Evolutionary conservation across 2,113 vertebrate species (phyloP).

Genomic region (Parotia lawesii): DNA sequence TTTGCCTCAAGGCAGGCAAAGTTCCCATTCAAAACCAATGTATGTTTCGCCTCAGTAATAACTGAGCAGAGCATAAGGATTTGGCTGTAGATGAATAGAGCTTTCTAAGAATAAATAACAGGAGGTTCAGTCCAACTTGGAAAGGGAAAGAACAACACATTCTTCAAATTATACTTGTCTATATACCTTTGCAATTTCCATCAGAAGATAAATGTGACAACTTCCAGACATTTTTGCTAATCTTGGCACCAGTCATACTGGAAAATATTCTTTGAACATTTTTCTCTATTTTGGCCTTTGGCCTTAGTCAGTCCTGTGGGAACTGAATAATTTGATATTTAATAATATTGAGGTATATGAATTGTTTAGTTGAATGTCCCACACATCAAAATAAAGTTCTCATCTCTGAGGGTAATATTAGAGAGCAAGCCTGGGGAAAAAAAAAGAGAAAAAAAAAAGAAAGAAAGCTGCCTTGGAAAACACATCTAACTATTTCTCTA

Average conservation of each 20-base stretch:
- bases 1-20: neutral
- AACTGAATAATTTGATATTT: constrained; percentile 34
- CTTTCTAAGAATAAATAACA: constrained; percentile 56
- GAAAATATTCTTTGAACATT: constrained; percentile 51
- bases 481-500: neutral
- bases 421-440: neutral
- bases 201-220: constrained; percentile 50
- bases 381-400: constrained; percentile 9
- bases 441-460: neutral
- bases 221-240: constrained; percentile 53
- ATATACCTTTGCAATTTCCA: constrained; percentile 48
- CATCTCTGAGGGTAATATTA: neutral
- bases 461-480: neutral
- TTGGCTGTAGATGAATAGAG: constrained; percentile 38
- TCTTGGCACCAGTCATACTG: constrained; percentile 27
- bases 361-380: constrained; percentile 25
- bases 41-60: neutral
- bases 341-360: constrained; percentile 23
- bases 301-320: constrained; percentile 5
- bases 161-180: constrained; percentile 54
- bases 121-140: constrained; percentile 9
- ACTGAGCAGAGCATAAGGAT: constrained; percentile 20
- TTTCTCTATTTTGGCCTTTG: neutral
- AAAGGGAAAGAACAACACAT: constrained; percentile 24
- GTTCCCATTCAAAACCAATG: neutral